These are phyloP conservation scores for Gallirallus australis DNA, from an alignment of 2,797 vertebrate genomes.

Conservation along the genomic window DNA sequence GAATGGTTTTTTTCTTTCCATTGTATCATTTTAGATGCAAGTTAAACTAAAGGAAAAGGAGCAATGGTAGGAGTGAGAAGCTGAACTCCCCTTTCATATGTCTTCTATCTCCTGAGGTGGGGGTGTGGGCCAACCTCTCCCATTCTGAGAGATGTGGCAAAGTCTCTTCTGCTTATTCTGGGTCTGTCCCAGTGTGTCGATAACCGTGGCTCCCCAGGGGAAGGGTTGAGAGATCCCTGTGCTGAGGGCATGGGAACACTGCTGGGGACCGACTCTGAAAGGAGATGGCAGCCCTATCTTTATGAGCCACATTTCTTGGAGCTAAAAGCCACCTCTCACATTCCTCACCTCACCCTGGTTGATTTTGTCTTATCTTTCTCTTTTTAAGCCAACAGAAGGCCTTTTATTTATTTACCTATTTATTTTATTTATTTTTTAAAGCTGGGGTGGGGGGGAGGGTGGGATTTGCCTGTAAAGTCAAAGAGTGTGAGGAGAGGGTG, in stretches of 20 bases:
- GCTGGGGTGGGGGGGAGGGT: slow-evolving; percentile 29
- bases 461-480: slow-evolving; percentile 46
- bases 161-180: slow-evolving; percentile 30
- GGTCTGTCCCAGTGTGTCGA: slow-evolving; percentile 48
- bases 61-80: slow-evolving; percentile 50
- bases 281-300: slow-evolving; percentile 69
- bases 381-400: slow-evolving; percentile 78
- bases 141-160: slow-evolving; percentile 36
- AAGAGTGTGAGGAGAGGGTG: slow-evolving; percentile 29
- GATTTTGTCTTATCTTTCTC: slow-evolving; percentile 76
- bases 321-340: slow-evolving; percentile 59
- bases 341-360: slow-evolving; percentile 41
- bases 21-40: slow-evolving; percentile 64
- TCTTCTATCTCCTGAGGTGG: slow-evolving; percentile 62
- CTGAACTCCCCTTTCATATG: slow-evolving; percentile 20
- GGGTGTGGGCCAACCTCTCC: slow-evolving; percentile 8
- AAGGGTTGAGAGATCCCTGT: slow-evolving; percentile 43
- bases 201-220: background rate
- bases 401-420: slow-evolving; percentile 69
- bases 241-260: slow-evolving; percentile 30
- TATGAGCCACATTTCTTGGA: slow-evolving; percentile 65
- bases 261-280: slow-evolving; percentile 47
- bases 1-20: slow-evolving; percentile 50
- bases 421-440: slow-evolving; percentile 76
- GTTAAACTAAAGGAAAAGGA: slow-evolving; percentile 55